These are phyloP conservation scores for Andricus curvator DNA, from an alignment of 2,888 invertebrate genomes.

Conservation along the genomic window DNA sequence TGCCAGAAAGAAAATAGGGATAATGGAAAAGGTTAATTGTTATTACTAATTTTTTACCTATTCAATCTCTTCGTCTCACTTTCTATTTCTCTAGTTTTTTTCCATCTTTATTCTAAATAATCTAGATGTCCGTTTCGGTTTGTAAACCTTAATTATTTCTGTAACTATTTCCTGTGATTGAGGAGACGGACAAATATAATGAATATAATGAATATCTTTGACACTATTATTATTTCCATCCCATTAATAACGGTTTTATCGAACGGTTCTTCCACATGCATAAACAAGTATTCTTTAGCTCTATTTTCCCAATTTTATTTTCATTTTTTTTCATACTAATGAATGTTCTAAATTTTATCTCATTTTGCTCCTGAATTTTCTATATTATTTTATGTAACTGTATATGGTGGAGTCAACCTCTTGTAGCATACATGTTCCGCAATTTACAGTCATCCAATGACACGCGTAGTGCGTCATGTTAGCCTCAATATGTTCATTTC, in stretches of 20 bases:
- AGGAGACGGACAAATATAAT: slow-evolving; percentile 4
- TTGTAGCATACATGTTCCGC: not conserved
- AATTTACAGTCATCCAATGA: slow-evolving; percentile 27
- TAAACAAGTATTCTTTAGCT: not conserved
- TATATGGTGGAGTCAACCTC: not conserved
- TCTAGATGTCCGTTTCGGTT: not conserved
- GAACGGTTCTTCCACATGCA: slow-evolving; percentile 13
- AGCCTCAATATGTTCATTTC: slow-evolving; percentile 20
- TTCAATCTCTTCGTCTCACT: not conserved
- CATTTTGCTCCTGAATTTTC: not conserved
- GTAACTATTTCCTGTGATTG: slow-evolving; percentile 2
- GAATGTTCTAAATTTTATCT: not conserved
- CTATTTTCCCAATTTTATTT: not conserved
- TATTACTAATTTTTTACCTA: not conserved
- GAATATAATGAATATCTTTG: slow-evolving; percentile 7
- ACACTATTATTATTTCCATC: slow-evolving; percentile 18
- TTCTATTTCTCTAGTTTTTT: not conserved
- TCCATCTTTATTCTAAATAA: slow-evolving; percentile 7
- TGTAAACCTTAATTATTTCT: slow-evolving; percentile 7
- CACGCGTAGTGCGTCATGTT: slow-evolving; percentile 27
- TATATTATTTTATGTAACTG: not conserved
- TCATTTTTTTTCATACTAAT: not conserved
- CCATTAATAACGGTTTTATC: slow-evolving; percentile 24
- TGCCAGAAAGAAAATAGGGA: not conserved
- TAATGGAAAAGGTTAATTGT: not conserved